Evolutionary conservation across 2,797 vertebrate genomes (phyloP), one percentile per base, ranked within the genome.

Genomic region (Phalanger gymnotis): DNA sequence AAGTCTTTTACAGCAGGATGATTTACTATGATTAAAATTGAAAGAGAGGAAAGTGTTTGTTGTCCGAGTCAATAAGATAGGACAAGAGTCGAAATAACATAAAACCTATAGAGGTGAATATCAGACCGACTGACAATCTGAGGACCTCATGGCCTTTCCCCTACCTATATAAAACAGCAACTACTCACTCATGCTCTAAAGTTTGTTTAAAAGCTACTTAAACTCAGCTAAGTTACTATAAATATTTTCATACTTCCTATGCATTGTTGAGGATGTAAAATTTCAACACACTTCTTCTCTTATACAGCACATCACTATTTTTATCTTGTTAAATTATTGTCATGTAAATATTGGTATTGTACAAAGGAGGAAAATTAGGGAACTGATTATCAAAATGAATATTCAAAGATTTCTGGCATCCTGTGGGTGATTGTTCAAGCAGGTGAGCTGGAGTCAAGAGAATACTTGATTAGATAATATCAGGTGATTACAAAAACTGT

Each of bases 201-300:
- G 96, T 96, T 47, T 95, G 61, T 97, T 98, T 98, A 94, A 97
- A 98, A 98, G 92, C 89, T 96, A 96, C 89, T 98, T 98, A 97
- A 98, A 89, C 53, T 91, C 31, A 95, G 58, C 90, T 94, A 73
- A 96, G 14, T 97, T 98, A 98, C 97, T 96, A 97, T 92, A 98
- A 98, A 98, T 98, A 98, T 97, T 97, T 98, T 97, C 97, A 97
- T 97, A 0, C 5, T 96, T 98, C 97, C 94, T 97, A 96, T 73
- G 90, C 10, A 7, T 95, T 96, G 53, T 91, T 97, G 92, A 96
- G 55, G 53, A 97, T 98, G 34, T 97, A 96, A 91, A 52, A 96
- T 95, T 93, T 96, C 92, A 97, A 87, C 7, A 87, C 54, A 90
- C 14, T 58, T 94, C 0, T 27, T 94, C 96, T 98, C 95, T 97